Conservation (phyloP, 2,113 vertebrate species). For the Glaucomys volans region DNA sequence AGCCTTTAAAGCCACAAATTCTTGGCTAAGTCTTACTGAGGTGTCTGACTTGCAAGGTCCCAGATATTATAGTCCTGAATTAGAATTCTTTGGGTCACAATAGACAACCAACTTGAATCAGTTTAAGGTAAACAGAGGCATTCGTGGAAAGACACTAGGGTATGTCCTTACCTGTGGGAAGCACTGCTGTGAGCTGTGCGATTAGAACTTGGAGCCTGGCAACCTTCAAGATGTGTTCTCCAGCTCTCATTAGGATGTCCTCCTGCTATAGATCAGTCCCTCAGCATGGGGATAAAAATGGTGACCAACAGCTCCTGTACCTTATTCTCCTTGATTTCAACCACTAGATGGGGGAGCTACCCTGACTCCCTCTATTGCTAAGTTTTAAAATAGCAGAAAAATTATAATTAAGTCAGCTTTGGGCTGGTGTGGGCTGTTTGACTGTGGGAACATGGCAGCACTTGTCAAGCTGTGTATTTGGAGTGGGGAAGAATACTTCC, state of each 20-base stretch:
- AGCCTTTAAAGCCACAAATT: not conserved
- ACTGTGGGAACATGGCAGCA: not conserved
- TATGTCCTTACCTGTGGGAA: not conserved
- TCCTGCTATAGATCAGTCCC: not conserved
- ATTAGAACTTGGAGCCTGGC: not conserved
- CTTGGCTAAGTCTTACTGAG: not conserved
- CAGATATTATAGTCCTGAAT: not conserved
- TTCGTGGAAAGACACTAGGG: not conserved
- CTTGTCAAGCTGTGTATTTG: no score
- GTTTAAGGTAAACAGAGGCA: not conserved
- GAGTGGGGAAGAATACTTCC: not conserved
- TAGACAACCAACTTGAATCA: not conserved
- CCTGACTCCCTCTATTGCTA: not conserved
- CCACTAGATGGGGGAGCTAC: not conserved
- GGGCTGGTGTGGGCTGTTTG: not conserved
- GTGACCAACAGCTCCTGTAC: not conserved
- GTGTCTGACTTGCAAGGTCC: not conserved
- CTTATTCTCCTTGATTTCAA: not conserved
- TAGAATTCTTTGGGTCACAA: not conserved
- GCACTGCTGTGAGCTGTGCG: no score
- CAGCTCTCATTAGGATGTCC: not conserved
- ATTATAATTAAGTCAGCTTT: not conserved
- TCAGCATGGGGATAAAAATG: not conserved
- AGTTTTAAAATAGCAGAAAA: not conserved
- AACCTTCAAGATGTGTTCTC: no score